These are phyloP conservation scores for Sciaenops ocellatus DNA, from an alignment of 2,797 vertebrate species.

Conservation along the genomic window DNA sequence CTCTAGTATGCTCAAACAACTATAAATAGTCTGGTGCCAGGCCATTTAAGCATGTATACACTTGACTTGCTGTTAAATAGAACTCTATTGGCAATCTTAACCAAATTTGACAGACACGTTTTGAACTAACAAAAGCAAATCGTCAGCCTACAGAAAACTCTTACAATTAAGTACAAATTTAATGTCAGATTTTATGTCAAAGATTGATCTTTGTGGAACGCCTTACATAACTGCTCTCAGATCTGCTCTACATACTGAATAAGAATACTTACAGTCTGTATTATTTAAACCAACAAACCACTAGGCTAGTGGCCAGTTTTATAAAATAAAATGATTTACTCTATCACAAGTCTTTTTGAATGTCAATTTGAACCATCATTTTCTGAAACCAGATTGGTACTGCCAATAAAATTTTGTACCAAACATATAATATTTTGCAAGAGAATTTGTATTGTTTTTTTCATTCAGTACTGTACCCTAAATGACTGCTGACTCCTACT, in stretches of 20 bases:
- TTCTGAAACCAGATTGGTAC: neutral
- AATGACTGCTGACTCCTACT: constrained; percentile 15
- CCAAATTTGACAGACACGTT: neutral
- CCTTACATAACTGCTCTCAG: neutral
- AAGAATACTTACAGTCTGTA: neutral
- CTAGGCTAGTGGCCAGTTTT: no score
- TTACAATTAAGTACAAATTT: neutral
- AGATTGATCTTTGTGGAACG: constrained; percentile 1
- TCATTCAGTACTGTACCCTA: constrained; percentile 1
- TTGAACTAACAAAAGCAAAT: neutral
- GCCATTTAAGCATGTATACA: neutral
- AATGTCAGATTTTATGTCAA: neutral
- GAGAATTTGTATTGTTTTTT: neutral
- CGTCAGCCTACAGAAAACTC: neutral
- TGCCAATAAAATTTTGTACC: neutral
- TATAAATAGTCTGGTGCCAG: neutral
- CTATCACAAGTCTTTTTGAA: neutral
- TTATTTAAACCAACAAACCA: neutral
- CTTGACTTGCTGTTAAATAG: neutral
- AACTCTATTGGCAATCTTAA: neutral
- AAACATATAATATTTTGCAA: neutral
- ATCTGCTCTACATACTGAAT: neutral
- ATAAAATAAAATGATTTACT: neutral
- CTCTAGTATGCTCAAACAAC: neutral
- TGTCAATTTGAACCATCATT: neutral